Evolutionary conservation across 2,888 invertebrate species (phyloP), one percentile per base, ranked within the genome.

Genomic region (Drosophila birchii): DNA sequence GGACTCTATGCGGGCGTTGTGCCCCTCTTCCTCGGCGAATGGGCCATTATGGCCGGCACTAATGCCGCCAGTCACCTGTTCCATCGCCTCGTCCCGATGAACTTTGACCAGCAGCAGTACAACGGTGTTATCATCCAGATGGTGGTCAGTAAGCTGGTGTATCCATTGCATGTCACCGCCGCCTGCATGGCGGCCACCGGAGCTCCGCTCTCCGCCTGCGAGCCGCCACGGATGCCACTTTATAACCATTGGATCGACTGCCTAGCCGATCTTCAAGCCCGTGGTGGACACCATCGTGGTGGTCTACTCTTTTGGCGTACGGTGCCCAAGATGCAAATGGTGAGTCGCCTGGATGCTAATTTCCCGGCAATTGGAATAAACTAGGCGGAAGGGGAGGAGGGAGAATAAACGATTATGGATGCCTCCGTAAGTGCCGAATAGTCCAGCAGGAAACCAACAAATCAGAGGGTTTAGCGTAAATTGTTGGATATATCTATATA

Each of bases 111-210:
- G 14, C 36, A 60, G 7, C 53, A 75, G 16, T 79, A 79, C 32
- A 73, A 56, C 3, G 32, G 75, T 7, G 68, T 60, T 0, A 2
- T 87, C 3, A 8, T 85, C 9, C 86, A 83, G n/a, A 72, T 75
- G 12, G 43, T 53, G 2, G 51, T 69, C 41, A 45, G 49, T 9
- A 29, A 75, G n/a, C 5, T 78, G 5, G 23, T 69, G 2, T 85
- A 83, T 67, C 88, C 83, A 0, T 45, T 83, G 7, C 76, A 85
- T 12, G 82, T 83, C 1, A 82, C 66, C 1, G 47, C 57, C 45
- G 56, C 85, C 23, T 87, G 88, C 44, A 83, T 83, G 88, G 72
- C 80, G 23, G 85, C 70, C 16, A 55, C 76, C 0, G 83, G 83
- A 1, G 73, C 88, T 4, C 76, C 73, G 0, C 14, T 87, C 4